These are phyloP conservation scores for Ceuthmochares aereus DNA, from an alignment of 2,113 vertebrate genomes.

Conservation along the genomic window DNA sequence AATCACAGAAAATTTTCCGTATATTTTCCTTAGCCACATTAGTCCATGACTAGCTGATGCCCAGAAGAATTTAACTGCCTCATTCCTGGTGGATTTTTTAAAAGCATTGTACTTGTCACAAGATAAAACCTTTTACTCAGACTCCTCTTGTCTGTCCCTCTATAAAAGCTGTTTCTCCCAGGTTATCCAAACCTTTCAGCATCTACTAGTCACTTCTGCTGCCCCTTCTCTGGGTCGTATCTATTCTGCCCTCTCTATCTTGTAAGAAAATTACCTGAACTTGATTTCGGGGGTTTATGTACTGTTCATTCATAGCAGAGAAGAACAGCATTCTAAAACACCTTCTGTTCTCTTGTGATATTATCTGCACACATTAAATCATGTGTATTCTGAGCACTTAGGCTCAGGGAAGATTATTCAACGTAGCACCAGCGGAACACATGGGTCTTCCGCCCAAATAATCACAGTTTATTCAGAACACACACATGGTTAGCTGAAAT, in stretches of 20 bases:
- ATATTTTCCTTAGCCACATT: background rate
- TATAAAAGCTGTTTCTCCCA: background rate
- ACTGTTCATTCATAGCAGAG: background rate
- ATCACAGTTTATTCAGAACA: background rate
- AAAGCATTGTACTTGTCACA: background rate
- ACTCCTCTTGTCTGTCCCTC: background rate
- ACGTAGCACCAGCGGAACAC: background rate
- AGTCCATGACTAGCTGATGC: background rate
- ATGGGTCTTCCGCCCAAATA: background rate
- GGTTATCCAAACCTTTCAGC: background rate
- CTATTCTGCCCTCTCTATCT: background rate
- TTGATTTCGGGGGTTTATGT: background rate
- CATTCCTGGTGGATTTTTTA: background rate
- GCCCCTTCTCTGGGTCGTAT: background rate
- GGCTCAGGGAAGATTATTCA: background rate
- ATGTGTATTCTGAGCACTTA: background rate
- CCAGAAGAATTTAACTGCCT: background rate
- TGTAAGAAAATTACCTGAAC: background rate
- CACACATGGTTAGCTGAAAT: background rate
- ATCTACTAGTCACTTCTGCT: background rate
- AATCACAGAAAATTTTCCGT: background rate
- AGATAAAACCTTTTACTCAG: background rate
- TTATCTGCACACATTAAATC: background rate
- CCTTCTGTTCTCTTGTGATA: background rate
- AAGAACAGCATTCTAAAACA: background rate